phyloP scores from a whole-genome alignment of 1,140 invertebrate species.

The Drosophila pallidifrons region DNA sequence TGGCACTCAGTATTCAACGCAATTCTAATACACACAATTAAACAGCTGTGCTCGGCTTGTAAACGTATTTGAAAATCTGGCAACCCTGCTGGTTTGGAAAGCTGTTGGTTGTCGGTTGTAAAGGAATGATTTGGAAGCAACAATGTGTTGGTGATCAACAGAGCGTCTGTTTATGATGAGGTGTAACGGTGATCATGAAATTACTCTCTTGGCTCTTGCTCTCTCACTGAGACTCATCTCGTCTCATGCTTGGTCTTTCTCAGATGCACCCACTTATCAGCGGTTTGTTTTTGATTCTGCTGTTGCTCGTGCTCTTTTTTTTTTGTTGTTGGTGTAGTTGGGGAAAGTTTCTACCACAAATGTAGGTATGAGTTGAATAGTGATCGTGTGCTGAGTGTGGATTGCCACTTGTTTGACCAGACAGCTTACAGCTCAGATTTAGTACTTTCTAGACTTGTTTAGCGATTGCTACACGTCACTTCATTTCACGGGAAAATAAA shows the following conservation, averaged over 20 bases:
- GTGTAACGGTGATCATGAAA: slow-evolving; percentile 17
- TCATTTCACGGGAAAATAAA: slow-evolving; percentile 55
- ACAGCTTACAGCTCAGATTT: slow-evolving; percentile 53
- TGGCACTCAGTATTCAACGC: neutral
- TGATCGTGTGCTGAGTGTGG: slow-evolving; percentile 47
- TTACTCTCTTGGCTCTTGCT: slow-evolving; percentile 23
- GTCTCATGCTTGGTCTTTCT: slow-evolving; percentile 42
- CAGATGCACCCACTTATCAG: slow-evolving; percentile 68
- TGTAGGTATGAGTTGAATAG: slow-evolving; percentile 23
- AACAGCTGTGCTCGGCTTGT: slow-evolving; percentile 56
- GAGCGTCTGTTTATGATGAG: neutral
- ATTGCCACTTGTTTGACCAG: slow-evolving; percentile 74
- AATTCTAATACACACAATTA: neutral
- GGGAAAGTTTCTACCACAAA: slow-evolving; percentile 72
- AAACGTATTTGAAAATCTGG: slow-evolving; percentile 39
- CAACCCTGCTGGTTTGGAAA: slow-evolving; percentile 47
- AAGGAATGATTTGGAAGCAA: slow-evolving; percentile 4
- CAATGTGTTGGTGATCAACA: slow-evolving; percentile 16
- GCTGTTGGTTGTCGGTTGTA: slow-evolving; percentile 35
- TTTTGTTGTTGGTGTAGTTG: slow-evolving; percentile 53
- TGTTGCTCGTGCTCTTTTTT: slow-evolving; percentile 30
- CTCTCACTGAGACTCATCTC: slow-evolving; percentile 19
- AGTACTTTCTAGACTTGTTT: slow-evolving; percentile 78
- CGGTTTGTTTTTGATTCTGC: slow-evolving; percentile 40
- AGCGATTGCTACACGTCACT: slow-evolving; percentile 76